A percentile compares a stretch with the other conserved stretches of the same genome.
These are phyloP conservation scores for Odontomyia ornata DNA, from an alignment of 2,888 invertebrate species.

Conservation along the genomic window DNA sequence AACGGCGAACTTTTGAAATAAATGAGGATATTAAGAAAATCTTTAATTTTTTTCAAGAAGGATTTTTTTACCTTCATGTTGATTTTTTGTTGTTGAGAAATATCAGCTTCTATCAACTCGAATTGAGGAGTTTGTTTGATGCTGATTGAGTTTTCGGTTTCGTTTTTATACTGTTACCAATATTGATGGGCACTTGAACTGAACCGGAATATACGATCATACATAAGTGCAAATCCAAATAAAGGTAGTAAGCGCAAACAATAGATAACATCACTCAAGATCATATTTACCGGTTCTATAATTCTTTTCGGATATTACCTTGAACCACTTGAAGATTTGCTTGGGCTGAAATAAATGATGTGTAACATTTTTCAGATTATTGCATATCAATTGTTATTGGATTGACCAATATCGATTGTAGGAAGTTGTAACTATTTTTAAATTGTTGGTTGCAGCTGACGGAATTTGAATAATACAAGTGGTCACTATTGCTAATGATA, in stretches of 20 bases:
- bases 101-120: conserved; percentile 7
- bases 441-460: no score
- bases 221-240: conserved; percentile 28
- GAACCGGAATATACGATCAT: conserved; percentile 18
- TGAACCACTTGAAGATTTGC: background rate
- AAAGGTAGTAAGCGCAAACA: conserved; percentile 22
- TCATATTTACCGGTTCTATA: conserved; percentile 1
- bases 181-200: conserved; percentile 2
- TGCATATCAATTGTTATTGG: background rate
- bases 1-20: no score
- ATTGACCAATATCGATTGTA: no score
- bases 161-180: conserved; percentile 24
- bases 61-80: conserved; percentile 23
- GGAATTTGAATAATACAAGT: no score
- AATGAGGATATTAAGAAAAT: no score
- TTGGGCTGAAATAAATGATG: background rate
- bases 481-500: no score
- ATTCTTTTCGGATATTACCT: conserved; percentile 14
- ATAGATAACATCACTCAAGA: conserved; percentile 6
- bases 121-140: conserved; percentile 23
- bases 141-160: conserved; percentile 2
- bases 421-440: no score
- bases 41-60: no score
- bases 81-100: background rate
- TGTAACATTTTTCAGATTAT: background rate